Conservation (phyloP, 2,113 vertebrate genomes). For the Gila orcuttii region DNA sequence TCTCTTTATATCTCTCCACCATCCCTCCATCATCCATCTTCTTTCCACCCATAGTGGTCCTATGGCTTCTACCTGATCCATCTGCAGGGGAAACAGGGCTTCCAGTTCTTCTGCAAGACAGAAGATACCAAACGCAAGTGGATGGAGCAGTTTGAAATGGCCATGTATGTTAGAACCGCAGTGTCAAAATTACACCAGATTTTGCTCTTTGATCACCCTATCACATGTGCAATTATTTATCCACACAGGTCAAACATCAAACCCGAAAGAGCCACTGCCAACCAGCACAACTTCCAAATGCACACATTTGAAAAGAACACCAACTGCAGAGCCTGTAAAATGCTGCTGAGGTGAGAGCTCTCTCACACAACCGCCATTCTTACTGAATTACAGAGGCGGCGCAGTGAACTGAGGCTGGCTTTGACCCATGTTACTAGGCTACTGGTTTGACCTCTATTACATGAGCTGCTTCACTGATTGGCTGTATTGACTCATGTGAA, state of each 20-base stretch:
- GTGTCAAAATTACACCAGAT: not conserved
- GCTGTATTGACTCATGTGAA: constrained; percentile 67
- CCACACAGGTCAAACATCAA: constrained; percentile 93
- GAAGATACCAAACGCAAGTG: constrained; percentile 98
- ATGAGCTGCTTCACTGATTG: constrained; percentile 55
- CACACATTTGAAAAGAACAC: constrained; percentile 95
- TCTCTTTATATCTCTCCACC: not conserved
- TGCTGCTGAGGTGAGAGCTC: constrained; percentile 88
- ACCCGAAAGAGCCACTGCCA: constrained; percentile 93
- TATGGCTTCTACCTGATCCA: constrained; percentile 97
- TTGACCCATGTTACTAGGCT: constrained; percentile 52
- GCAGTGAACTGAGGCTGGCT: not conserved
- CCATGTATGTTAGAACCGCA: constrained; percentile 82
- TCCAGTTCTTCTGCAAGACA: constrained; percentile 98
- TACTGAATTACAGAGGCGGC: not conserved
- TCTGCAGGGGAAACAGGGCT: constrained; percentile 96
- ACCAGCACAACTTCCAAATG: constrained; percentile 98
- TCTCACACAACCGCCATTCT: not conserved
- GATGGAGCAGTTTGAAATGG: constrained; percentile 99
- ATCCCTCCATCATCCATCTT: constrained; percentile 3
- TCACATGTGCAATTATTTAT: not conserved
- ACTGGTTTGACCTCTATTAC: constrained; percentile 63
- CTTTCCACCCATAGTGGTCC: constrained; percentile 84
- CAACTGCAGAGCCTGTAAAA: constrained; percentile 93
- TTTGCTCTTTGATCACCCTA: not conserved